Evolutionary conservation across 2,888 invertebrate species (phyloP).

Genomic region (Drosophila maculinotata): DNA sequence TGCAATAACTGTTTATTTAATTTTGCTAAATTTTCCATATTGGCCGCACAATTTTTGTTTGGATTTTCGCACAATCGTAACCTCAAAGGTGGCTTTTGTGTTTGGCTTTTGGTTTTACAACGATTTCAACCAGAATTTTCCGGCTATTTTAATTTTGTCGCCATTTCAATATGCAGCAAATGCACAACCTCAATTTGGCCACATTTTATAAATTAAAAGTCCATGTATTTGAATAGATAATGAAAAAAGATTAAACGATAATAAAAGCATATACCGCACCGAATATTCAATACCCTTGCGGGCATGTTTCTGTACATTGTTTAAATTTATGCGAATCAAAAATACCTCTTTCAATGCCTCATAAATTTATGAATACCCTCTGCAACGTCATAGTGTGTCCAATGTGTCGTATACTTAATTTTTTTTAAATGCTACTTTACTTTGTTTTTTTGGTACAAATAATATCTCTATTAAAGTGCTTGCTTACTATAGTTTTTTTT

Average conservation of each 20-base stretch:
- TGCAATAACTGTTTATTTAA: slow-evolving; percentile 62
- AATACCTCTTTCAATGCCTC: neutral
- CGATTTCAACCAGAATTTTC: slow-evolving; percentile 55
- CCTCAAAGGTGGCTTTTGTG: slow-evolving; percentile 78
- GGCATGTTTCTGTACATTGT: neutral
- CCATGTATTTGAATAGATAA: slow-evolving; percentile 7
- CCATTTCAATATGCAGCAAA: slow-evolving; percentile 29
- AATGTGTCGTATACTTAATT: slow-evolving; percentile 21
- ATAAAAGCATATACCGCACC: neutral
- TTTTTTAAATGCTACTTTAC: slow-evolving; percentile 1
- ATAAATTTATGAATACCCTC: neutral
- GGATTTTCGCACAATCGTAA: slow-evolving; percentile 51
- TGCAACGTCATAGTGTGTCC: neutral
- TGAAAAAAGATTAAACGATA: slow-evolving; percentile 1
- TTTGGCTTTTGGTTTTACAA: slow-evolving; percentile 73
- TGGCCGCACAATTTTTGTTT: slow-evolving; percentile 56
- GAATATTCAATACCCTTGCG: neutral
- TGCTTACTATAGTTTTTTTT: neutral
- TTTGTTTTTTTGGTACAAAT: slow-evolving; percentile 23
- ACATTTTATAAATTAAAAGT: slow-evolving; percentile 44
- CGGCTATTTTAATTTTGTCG: slow-evolving; percentile 58
- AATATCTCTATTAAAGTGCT: slow-evolving; percentile 23
- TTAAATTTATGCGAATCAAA: neutral
- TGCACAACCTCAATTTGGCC: slow-evolving; percentile 60
- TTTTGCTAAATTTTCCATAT: slow-evolving; percentile 62